These are phyloP conservation scores for Cabera pusaria DNA, from an alignment of 2,888 invertebrate species.

Conservation along the genomic window DNA sequence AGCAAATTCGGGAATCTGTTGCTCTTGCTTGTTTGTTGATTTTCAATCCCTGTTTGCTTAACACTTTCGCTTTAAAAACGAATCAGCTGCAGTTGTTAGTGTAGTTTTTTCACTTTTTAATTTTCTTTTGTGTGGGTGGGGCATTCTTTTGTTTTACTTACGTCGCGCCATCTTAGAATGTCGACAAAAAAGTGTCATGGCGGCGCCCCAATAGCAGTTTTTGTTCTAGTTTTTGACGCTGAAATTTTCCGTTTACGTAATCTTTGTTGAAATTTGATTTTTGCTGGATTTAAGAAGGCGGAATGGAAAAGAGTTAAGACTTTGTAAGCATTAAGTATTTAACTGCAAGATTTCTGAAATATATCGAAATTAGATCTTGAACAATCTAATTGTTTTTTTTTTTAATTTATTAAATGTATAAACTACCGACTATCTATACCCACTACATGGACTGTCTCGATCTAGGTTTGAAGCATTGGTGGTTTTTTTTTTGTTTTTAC, in stretches of 20 bases:
- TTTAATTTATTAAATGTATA: no score
- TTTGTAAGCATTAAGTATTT: no score
- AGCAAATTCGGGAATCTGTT: slow-evolving; percentile 57
- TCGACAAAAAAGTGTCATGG: slow-evolving; percentile 79
- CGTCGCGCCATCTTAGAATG: slow-evolving; percentile 77
- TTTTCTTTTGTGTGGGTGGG: slow-evolving; percentile 63
- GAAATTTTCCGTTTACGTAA: slow-evolving; percentile 26
- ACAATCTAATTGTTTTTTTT: no score
- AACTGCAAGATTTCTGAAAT: no score
- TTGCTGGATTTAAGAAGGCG: no score
- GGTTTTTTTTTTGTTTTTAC: no score
- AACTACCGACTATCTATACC: no score
- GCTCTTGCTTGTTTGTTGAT: slow-evolving; percentile 58
- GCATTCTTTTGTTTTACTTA: slow-evolving; percentile 79
- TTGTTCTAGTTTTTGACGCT: slow-evolving; percentile 48
- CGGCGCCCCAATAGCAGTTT: slow-evolving; percentile 53
- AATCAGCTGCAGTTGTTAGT: slow-evolving; percentile 25
- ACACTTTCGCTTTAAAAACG: slow-evolving; percentile 30
- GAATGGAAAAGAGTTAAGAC: no score
- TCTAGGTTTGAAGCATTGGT: no score
- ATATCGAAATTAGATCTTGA: no score
- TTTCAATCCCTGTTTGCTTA: slow-evolving; percentile 46
- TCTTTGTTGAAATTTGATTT: no score
- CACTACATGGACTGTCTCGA: no score
- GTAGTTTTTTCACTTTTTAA: slow-evolving; percentile 27